Conservation (phyloP, 2,888 invertebrate species). For the Caenorhabditis afra region DNA sequence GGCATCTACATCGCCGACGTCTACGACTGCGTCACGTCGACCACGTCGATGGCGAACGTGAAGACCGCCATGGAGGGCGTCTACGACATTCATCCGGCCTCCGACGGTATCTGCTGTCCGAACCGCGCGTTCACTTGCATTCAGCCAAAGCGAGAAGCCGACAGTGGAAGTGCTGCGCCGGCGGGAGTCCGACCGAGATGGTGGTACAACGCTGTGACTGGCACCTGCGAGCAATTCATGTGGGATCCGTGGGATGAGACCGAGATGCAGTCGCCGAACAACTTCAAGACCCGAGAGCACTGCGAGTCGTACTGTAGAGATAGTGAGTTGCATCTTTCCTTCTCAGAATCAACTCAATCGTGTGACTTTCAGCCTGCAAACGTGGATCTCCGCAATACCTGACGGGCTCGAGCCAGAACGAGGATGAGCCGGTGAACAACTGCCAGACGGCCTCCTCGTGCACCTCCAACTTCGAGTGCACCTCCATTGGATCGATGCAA, state of each 20-base stretch:
- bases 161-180: conserved; percentile 78
- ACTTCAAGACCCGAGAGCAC: conserved; percentile 80
- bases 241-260: conserved; percentile 80
- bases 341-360: not conserved
- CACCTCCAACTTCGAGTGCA: conserved; percentile 78
- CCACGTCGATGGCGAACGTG: conserved; percentile 77
- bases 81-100: conserved; percentile 76
- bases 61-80: conserved; percentile 80
- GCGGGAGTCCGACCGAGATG: conserved; percentile 78
- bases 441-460: conserved; percentile 79
- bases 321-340: conserved; percentile 69
- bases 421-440: conserved; percentile 78
- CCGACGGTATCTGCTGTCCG: conserved; percentile 80
- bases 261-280: conserved; percentile 79
- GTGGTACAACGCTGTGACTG: conserved; percentile 80
- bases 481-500: conserved; percentile 78
- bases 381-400: conserved; percentile 80
- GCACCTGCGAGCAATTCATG: conserved; percentile 80
- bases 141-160: conserved; percentile 79
- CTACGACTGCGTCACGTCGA: conserved; percentile 77
- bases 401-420: conserved; percentile 73
- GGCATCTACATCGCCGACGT: conserved; percentile 79
- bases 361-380: conserved; percentile 75
- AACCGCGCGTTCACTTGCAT: conserved; percentile 80
- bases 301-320: conserved; percentile 80